Conservation (phyloP, 2,797 vertebrate species). For the Poeciliopsis paucimaculata region DNA sequence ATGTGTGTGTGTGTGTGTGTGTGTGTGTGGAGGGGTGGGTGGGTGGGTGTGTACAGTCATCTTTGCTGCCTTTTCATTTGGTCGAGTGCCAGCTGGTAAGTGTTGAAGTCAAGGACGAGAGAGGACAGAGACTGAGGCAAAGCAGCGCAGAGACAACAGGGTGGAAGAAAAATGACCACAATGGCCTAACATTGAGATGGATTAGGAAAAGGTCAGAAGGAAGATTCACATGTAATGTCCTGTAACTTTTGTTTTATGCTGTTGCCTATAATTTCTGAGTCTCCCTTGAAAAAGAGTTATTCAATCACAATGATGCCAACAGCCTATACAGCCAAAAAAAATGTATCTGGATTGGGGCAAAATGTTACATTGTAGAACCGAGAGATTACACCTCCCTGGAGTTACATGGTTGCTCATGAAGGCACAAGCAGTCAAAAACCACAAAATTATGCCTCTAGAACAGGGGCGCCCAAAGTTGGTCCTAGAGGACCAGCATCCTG, state of each 20-base stretch:
- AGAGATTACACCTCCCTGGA: neutral
- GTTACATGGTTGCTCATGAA: neutral
- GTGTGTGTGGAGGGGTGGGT: neutral
- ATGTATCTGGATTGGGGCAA: neutral
- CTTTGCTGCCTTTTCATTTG: slow-evolving; percentile 72
- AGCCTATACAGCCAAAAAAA: neutral
- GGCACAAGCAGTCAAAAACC: neutral
- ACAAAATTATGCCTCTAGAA: neutral
- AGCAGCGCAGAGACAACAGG: slow-evolving; percentile 64
- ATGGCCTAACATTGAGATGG: neutral
- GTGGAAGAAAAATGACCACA: slow-evolving; percentile 25
- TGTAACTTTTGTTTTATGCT: neutral
- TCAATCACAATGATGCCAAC: neutral
- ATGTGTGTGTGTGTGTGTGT: neutral
- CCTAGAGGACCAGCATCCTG: too few relatives aligned
- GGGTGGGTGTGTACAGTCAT: slow-evolving; percentile 30
- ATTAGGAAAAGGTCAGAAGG: slow-evolving; percentile 12
- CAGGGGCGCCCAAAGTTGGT: neutral
- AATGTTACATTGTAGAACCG: neutral
- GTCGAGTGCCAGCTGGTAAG: slow-evolving; percentile 83
- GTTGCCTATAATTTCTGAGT: neutral
- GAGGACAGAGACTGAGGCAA: slow-evolving; percentile 59
- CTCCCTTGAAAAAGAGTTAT: neutral
- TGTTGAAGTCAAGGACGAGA: slow-evolving; percentile 88
- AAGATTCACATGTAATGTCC: neutral